Base-by-base conservation (phyloP, 2,888 invertebrate genomes). In the Epicampocera succincta region DNA sequence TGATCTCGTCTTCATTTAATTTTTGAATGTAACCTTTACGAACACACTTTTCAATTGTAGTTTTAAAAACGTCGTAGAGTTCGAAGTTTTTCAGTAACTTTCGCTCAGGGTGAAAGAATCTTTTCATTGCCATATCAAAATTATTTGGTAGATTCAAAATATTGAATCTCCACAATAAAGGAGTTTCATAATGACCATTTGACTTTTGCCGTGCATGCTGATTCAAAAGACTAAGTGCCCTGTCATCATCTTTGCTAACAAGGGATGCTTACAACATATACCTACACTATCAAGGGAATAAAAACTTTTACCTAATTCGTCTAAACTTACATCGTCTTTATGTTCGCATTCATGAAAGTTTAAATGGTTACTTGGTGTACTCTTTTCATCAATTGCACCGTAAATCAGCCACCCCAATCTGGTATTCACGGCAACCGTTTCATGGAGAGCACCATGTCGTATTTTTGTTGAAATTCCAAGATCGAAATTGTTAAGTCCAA, bases 321-420 rank as follows among this genome's bases (percentile, higher is more conserved):
- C 52, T 40, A 66, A 66, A 13, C 44, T 42, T 17, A 19, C 29
- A n/a, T 15, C 13, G 17, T 13, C 15, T n/a, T 42, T 21, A n/a
- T 54, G 54, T 54, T 71, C 44, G 38, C 69, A 71, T 19, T 58
- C 17, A 29, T 48, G 69, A 58, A 71, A 58, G 48, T 71, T 71
- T 6, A 33, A 71, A 38, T 38, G 29, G 19, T 33, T 71, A 58
- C 69, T 40, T 73, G 33, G 25, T 69, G 68, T 46, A 17, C 8
- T 33, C 1, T 33, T 33, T 33, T 33, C 8, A 9, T 9, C 33
- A 9, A 33, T 9, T 8, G 75, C 13, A 0, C 80, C 74, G 25
- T 80, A 75, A 40, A 80, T 54, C 13, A 80, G 38, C 75, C 72
- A 80, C 60, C 80, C 72, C 8, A 76, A 25, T 40, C 72, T 50